Percentiles rank a stretch among this genome's conserved stretches.
Evolutionary conservation across 2,797 vertebrate genomes (phyloP).

Genomic region (Molothrus aeneus): DNA sequence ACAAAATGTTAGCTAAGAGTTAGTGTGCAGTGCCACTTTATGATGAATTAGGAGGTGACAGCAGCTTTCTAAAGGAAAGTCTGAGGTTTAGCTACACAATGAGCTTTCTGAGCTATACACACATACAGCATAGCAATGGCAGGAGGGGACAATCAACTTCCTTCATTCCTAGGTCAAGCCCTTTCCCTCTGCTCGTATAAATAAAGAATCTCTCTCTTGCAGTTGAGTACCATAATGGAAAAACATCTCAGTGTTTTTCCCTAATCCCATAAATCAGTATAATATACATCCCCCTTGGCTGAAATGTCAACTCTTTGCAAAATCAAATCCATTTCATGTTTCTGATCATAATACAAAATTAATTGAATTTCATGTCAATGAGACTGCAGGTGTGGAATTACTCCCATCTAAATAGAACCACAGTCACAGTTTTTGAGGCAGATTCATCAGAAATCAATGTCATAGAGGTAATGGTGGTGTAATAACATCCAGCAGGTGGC

Average conservation of each 20-base stretch:
- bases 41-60: not conserved
- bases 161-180: not conserved
- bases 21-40: not conserved
- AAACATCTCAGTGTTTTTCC: not conserved
- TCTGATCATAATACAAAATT: constrained; percentile 15
- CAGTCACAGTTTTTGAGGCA: not conserved
- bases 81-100: not conserved
- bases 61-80: not conserved
- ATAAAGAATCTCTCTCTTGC: not conserved
- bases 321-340: constrained; percentile 11
- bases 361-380: constrained; percentile 1
- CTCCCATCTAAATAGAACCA: not conserved
- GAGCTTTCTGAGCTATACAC: not conserved
- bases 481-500: not conserved
- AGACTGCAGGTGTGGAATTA: not conserved
- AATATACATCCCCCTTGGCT: not conserved
- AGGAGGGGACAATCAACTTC: not conserved
- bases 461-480: not conserved
- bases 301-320: not conserved
- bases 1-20: not conserved
- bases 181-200: not conserved
- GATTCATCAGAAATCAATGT: not conserved
- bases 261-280: constrained; percentile 4
- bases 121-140: not conserved
- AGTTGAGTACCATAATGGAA: not conserved